phyloP scores from a whole-genome alignment of 2,797 vertebrate species.

The Tympanoctomys barrerae region DNA sequence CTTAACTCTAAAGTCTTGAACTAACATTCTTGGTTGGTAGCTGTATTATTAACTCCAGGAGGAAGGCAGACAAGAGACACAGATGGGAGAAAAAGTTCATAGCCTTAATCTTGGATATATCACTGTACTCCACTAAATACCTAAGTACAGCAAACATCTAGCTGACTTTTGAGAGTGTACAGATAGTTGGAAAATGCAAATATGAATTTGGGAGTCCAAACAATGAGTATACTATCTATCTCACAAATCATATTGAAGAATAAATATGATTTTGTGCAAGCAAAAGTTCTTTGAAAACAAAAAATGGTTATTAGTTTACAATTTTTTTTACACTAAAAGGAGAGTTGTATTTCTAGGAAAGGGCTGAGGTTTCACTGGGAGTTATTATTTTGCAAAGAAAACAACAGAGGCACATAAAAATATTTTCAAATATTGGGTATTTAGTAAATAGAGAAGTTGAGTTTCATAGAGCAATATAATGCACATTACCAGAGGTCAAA shows the following conservation, averaged over 20 bases:
- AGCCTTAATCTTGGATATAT: conserved; percentile 1
- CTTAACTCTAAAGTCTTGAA: conserved; percentile 6
- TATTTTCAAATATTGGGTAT: background rate
- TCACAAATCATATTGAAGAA: background rate
- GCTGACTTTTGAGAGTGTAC: background rate
- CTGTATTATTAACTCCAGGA: background rate
- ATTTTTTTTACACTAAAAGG: conserved; percentile 21
- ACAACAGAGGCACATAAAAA: background rate
- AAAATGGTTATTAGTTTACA: background rate
- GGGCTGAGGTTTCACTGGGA: background rate
- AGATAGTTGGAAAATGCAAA: conserved; percentile 16
- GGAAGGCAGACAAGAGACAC: conserved; percentile 9
- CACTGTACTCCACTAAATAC: background rate
- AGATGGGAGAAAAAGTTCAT: background rate
- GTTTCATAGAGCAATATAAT: background rate
- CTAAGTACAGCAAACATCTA: background rate
- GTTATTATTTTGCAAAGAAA: background rate
- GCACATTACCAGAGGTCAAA: background rate
- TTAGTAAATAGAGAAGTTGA: background rate
- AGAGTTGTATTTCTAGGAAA: background rate
- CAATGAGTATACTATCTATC: conserved; percentile 8
- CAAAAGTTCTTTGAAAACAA: background rate
- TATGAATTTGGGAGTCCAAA: background rate
- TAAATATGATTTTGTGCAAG: background rate
- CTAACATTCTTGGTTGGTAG: background rate